Percentiles rank a stretch among this genome's conserved stretches.
Evolutionary conservation across 2,888 invertebrate genomes (phyloP).

Genomic region (Barypeithes pellucidus): DNA sequence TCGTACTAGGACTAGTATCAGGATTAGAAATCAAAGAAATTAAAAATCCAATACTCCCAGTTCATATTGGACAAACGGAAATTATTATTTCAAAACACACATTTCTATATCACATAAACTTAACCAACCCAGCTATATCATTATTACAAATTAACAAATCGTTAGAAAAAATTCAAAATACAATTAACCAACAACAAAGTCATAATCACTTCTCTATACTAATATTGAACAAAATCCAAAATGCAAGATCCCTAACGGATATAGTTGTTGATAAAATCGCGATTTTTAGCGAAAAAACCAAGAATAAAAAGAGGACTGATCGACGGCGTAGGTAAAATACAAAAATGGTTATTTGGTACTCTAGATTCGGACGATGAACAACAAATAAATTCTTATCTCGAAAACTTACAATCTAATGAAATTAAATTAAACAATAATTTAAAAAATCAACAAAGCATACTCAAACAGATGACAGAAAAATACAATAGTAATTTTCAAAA

Average conservation of each 20-base stretch:
- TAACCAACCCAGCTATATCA: neutral
- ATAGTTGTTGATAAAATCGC: no score
- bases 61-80: neutral
- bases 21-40: conserved; percentile 1
- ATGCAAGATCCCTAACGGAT: neutral
- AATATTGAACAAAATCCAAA: neutral
- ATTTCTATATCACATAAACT: neutral
- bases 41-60: neutral
- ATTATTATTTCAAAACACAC: neutral
- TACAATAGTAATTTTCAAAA: conserved; percentile 26
- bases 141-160: neutral
- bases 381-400: neutral
- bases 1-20: neutral
- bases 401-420: neutral
- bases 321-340: neutral
- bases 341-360: conserved; percentile 20
- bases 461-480: neutral
- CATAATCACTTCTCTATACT: neutral
- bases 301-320: conserved; percentile 12
- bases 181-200: neutral
- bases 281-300: neutral
- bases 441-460: neutral
- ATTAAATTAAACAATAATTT: neutral
- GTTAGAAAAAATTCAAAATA: neutral
- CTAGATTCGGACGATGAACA: conserved; percentile 19